A percentile compares a stretch with the other conserved stretches of the same genome.
Conservation (phyloP, 2,888 invertebrate genomes). For the Therioaphis trifolii region DNA sequence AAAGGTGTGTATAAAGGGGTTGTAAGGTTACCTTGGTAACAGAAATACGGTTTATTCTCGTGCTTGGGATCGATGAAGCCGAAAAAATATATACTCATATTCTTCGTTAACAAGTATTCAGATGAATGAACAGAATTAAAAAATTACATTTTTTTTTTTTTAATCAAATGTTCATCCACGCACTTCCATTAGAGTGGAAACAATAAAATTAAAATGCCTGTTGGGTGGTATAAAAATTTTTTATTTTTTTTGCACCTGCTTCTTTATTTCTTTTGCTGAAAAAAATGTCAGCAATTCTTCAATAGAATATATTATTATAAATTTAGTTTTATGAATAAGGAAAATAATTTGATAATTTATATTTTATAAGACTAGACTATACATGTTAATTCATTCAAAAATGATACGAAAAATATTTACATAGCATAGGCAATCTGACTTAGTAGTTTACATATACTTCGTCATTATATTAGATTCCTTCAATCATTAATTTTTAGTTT, state of each 20-base stretch:
- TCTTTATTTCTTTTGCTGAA: too few species aligned
- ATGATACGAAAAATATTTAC: too few species aligned
- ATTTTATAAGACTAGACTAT: too few species aligned
- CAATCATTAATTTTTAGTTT: too few species aligned
- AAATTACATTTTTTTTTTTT: background rate
- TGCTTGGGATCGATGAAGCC: slow-evolving; percentile 50
- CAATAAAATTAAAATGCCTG: slow-evolving; percentile 31
- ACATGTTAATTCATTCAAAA: too few species aligned
- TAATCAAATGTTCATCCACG: background rate
- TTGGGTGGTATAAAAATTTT: background rate
- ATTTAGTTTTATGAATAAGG: too few species aligned
- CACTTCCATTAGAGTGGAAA: slow-evolving; percentile 33
- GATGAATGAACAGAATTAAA: slow-evolving; percentile 40
- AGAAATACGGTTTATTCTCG: slow-evolving; percentile 47
- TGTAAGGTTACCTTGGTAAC: slow-evolving; percentile 52
- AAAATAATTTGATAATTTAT: too few species aligned
- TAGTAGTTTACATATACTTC: too few species aligned
- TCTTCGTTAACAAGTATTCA: slow-evolving; percentile 38
- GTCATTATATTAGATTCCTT: too few species aligned
- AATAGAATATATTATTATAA: too few species aligned
- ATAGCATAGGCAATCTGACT: too few species aligned
- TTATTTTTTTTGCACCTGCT: background rate
- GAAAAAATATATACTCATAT: slow-evolving; percentile 19
- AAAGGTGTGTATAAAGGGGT: slow-evolving; percentile 55
- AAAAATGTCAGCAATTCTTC: too few species aligned